Conservation (phyloP, 1,140 invertebrate genomes). For the Megalopta genalis region DNA sequence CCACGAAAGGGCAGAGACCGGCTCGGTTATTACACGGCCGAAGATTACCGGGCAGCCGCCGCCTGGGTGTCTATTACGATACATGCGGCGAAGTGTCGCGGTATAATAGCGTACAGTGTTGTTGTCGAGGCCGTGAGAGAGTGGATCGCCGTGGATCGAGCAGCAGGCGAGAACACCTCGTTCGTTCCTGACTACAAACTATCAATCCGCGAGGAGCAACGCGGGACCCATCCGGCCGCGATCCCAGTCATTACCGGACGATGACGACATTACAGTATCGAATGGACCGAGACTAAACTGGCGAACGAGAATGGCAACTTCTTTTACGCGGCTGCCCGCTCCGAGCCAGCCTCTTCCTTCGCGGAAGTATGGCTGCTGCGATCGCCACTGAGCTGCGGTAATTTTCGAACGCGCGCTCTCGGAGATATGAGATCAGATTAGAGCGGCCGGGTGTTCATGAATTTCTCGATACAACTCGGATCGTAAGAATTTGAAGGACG, state of each 20-base stretch:
- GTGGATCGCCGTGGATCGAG: not conserved
- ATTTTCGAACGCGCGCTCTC: no score
- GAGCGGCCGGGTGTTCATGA: no score
- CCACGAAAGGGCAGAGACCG: slow-evolving; percentile 21
- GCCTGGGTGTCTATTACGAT: slow-evolving; percentile 7
- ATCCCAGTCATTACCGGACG: slow-evolving; percentile 40
- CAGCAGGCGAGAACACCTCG: not conserved
- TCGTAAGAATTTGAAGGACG: no score
- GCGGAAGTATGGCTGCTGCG: not conserved
- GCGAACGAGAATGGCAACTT: slow-evolving; percentile 30
- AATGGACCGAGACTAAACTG: slow-evolving; percentile 30
- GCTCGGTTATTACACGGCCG: slow-evolving; percentile 1
- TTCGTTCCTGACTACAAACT: slow-evolving; percentile 20
- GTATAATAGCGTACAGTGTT: not conserved
- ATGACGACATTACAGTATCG: slow-evolving; percentile 34
- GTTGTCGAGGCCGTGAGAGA: slow-evolving; percentile 20
- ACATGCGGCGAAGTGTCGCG: slow-evolving; percentile 18
- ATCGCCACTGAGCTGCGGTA: no score
- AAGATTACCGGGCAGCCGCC: slow-evolving; percentile 7
- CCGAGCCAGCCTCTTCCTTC: not conserved
- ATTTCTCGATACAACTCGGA: no score
- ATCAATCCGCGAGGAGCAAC: slow-evolving; percentile 33
- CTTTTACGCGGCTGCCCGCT: slow-evolving; percentile 22
- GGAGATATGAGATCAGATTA: no score
- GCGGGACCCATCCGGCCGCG: not conserved